Evolutionary conservation across 1,140 invertebrate genomes (phyloP).

Genomic region (Aphis craccivora): DNA sequence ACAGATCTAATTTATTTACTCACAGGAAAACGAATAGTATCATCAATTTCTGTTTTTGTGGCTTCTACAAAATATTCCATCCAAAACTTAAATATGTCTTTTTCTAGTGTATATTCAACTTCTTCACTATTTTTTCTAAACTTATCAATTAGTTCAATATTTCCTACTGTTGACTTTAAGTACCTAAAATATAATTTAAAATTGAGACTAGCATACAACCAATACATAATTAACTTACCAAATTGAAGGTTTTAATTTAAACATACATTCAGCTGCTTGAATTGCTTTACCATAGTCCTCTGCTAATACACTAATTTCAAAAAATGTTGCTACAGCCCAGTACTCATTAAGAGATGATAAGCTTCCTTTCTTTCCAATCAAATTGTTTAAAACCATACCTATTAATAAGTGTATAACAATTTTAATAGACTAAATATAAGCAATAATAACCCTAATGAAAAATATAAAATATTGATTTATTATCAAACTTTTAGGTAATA

Average conservation of each 20-base stretch:
- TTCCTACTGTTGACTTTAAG: conserved; percentile 96
- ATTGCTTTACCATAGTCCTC: conserved; percentile 97
- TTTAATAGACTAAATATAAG: background rate
- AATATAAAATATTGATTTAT: too few species aligned
- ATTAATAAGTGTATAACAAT: conserved; percentile 43
- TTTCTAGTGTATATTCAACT: conserved; percentile 74
- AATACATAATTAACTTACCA: conserved; percentile 73
- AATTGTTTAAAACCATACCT: conserved; percentile 94
- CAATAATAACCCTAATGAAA: too few species aligned
- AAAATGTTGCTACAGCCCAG: conserved; percentile 99
- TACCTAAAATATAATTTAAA: conserved; percentile 71
- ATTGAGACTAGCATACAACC: background rate
- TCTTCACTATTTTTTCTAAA: conserved; percentile 86
- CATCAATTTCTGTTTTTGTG: conserved; percentile 78
- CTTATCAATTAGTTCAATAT: conserved; percentile 93
- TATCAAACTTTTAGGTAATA: too few species aligned
- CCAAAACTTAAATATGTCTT: conserved; percentile 95
- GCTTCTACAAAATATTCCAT: conserved; percentile 98
- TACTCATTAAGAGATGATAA: conserved; percentile 93
- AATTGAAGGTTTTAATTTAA: conserved; percentile 96
- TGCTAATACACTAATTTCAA: conserved; percentile 97
- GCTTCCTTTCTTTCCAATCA: conserved; percentile 98
- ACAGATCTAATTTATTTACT: conserved; percentile 64
- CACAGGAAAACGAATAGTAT: conserved; percentile 89
- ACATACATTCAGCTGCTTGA: conserved; percentile 98